These are phyloP conservation scores for Clarias pachynema DNA, from an alignment of 2,797 vertebrate species.

Conservation along the genomic window DNA sequence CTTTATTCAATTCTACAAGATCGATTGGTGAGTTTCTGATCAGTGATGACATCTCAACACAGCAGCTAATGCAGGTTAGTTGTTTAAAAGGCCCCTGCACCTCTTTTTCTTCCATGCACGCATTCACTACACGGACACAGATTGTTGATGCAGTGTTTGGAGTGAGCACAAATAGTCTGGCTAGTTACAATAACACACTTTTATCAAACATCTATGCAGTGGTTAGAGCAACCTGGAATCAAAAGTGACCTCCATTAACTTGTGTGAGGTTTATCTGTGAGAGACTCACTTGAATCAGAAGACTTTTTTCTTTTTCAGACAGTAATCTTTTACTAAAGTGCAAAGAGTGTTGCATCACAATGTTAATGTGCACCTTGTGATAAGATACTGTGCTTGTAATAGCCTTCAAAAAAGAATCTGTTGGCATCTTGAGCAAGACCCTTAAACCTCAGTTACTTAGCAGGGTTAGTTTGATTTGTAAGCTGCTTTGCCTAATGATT, in stretches of 20 bases:
- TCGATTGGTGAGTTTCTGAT: neutral
- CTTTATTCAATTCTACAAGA: neutral
- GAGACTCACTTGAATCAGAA: neutral
- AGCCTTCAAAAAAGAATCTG: neutral
- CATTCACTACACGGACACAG: constrained; percentile 15
- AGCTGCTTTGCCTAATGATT: neutral
- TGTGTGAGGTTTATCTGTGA: neutral
- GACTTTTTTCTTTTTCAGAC: neutral
- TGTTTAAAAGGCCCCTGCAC: constrained; percentile 24
- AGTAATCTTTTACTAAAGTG: neutral
- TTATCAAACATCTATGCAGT: constrained; percentile 1
- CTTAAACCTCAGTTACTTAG: neutral
- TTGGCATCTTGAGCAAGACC: neutral
- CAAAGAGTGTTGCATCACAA: neutral
- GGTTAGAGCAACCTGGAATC: constrained; percentile 1
- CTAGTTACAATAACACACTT: constrained; percentile 1
- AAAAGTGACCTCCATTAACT: neutral
- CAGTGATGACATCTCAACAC: constrained; percentile 35
- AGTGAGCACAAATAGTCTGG: constrained; percentile 26
- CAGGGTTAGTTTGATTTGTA: neutral
- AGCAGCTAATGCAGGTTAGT: constrained; percentile 41
- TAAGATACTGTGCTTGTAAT: neutral
- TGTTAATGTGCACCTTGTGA: neutral
- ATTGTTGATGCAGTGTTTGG: neutral
- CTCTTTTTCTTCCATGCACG: constrained; percentile 3